Evolutionary conservation across 2,888 invertebrate species (phyloP), one percentile per base, ranked within the genome.

Genomic region (Agrotis segetum): DNA sequence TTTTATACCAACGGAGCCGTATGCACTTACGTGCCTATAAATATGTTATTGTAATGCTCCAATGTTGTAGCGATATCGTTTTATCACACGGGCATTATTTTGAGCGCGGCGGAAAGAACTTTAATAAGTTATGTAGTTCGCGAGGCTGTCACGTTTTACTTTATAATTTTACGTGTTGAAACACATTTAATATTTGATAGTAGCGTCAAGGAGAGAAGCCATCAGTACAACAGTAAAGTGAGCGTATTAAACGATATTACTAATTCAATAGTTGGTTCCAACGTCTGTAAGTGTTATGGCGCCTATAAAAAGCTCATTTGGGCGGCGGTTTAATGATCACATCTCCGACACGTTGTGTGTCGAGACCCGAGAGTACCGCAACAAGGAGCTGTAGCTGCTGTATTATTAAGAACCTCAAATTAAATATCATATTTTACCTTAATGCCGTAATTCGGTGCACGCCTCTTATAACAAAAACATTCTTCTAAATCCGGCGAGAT

Each of bases 401-500:
- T 84, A 89, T 89, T 89, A 90, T 88, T 86, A 90, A 88, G 86
- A 87, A 87, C 82, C 87, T 83, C 79, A 90, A 90, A 91, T 92
- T 91, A 91, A 92, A 92, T 91, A 90, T 90, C 89, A 93, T 93
- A 93, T 87, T 94, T 93, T 91, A 92, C 91, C 92, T 91, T 94
- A 91, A 94, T 92, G 88, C 85, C 87, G 89, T 92, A 92, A 93
- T 93, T 92, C 88, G 85, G 88, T 87, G 88, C 93, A 93, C 91
- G 88, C 92, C 88, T 87, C 88, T 87, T 91, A 88, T 90, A 93
- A 92, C 92, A 94, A 94, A 94, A 94, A 94, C 92, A 92, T 92
- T 91, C 91, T 92, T 93, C 92, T 91, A 92, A 94, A 94, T 94
- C 94, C 91, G 91, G 91, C 88, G 86, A 90, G 93, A 92, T 93